Evolutionary conservation across 1,140 invertebrate genomes (phyloP), one percentile per base, ranked within the genome.

Genomic region (Drepana arcuata): DNA sequence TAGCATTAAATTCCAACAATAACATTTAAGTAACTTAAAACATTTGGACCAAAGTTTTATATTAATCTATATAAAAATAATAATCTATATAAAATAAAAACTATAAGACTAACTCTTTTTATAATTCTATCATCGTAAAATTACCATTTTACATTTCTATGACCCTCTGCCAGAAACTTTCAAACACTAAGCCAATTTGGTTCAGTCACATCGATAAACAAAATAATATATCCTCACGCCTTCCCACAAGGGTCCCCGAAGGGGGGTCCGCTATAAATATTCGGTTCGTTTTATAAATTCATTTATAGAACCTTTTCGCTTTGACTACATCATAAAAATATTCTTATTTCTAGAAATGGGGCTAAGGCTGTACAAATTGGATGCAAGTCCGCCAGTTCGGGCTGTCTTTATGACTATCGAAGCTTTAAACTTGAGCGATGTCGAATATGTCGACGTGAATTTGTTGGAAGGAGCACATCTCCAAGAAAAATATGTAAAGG

Each of bases 311-410:
- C n/a, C 11, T 30, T 24, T 40, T 16, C 11, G 14, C 26, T 21
- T 12, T 12, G 26, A 31, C 13, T 30, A 14, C 14, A 28, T 13
- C n/a, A 30, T 1, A 16, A 38, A 14, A 18, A 9, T 33, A 16
- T 12, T 18, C 9, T 29, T 30, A 14, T 14, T 14, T 18, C 18
- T 21, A 34, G 48, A 16, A 29, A 71, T 72, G 68, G 68, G 56
- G 7, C 33, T 72, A n/a, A 68, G 39, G 9, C 35, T 72, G 2
- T 72, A 67, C 51, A 69, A 64, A 23, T 29, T 59, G 4, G 52
- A 69, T 13, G 52, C 51, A 0, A 72, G 68, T 34, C 65, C 68
- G 0, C 62, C 65, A 9, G 53, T 27, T 0, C 48, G 64, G 1
- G 43, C 65, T 2, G 59, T 64, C 0, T 28, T 49, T 2, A 72